Conservation (phyloP, 2,797 vertebrate species). For the Phoebastria nigripes region DNA sequence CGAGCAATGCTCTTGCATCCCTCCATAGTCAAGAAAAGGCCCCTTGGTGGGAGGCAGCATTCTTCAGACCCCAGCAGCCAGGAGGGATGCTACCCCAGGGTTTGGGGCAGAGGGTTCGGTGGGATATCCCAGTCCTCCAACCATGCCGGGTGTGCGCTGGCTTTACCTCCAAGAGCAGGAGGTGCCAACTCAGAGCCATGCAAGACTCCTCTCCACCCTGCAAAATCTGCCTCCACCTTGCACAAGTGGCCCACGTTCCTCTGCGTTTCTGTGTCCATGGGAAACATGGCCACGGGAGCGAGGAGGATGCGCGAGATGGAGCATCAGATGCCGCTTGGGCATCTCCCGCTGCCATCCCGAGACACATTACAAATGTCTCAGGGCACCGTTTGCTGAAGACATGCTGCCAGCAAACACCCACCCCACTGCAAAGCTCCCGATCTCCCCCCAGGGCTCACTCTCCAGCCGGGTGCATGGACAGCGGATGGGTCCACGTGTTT, state of each 20-base stretch:
- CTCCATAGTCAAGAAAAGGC: not conserved
- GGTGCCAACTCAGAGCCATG: not conserved
- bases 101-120: not conserved
- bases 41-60: rapidly evolving
- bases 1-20: not conserved
- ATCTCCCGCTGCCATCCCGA: not conserved
- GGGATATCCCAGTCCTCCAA: rapidly evolving
- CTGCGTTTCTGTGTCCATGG: not conserved
- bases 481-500: rapidly evolving
- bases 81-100: not conserved
- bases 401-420: not conserved
- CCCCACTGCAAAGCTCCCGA: rapidly evolving
- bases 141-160: not conserved
- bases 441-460: not conserved
- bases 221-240: not conserved
- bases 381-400: not conserved
- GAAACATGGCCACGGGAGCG: rapidly evolving
- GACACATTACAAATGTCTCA: not conserved
- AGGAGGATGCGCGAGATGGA: rapidly evolving
- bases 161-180: not conserved
- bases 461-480: rapidly evolving
- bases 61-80: not conserved
- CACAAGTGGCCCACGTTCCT: rapidly evolving
- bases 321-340: not conserved
- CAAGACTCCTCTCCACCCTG: not conserved